Conservation (phyloP, 2,797 vertebrate genomes). For the Xenops minutus region DNA sequence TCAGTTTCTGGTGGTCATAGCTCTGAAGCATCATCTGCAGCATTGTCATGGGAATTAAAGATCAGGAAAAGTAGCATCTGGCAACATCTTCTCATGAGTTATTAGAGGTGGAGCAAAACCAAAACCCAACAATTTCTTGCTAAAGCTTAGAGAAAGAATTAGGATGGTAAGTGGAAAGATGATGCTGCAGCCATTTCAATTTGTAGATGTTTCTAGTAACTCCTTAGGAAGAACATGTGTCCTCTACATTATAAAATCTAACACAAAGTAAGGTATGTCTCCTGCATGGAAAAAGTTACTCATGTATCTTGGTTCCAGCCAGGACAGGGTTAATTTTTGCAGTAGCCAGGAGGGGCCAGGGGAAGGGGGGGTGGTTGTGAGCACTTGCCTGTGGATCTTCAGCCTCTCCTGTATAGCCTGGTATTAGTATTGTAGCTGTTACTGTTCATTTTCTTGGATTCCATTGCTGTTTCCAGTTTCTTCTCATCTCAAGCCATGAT, state of each 20-base stretch:
- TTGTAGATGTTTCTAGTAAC: not conserved
- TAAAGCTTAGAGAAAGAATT: not conserved
- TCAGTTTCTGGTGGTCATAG: slow-evolving; percentile 98
- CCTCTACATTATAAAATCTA: not conserved
- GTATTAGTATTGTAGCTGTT: not conserved
- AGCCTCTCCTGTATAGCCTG: not conserved
- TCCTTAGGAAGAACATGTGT: not conserved
- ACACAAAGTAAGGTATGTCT: not conserved
- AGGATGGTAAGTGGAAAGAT: not conserved
- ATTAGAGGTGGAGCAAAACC: not conserved
- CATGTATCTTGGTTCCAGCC: not conserved
- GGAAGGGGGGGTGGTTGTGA: not conserved
- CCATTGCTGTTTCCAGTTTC: not conserved
- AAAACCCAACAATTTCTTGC: not conserved
- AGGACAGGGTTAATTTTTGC: not conserved
- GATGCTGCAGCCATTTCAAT: not conserved
- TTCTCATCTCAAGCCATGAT: not conserved
- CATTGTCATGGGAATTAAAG: not conserved
- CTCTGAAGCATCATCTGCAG: not conserved
- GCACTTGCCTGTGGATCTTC: not conserved
- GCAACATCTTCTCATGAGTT: not conserved
- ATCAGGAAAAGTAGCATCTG: not conserved
- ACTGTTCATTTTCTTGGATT: not conserved
- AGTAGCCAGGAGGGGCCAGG: not conserved
- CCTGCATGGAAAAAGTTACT: not conserved